These are phyloP conservation scores for Cistogaster globosa DNA, from an alignment of 2,888 invertebrate genomes.

Conservation along the genomic window DNA sequence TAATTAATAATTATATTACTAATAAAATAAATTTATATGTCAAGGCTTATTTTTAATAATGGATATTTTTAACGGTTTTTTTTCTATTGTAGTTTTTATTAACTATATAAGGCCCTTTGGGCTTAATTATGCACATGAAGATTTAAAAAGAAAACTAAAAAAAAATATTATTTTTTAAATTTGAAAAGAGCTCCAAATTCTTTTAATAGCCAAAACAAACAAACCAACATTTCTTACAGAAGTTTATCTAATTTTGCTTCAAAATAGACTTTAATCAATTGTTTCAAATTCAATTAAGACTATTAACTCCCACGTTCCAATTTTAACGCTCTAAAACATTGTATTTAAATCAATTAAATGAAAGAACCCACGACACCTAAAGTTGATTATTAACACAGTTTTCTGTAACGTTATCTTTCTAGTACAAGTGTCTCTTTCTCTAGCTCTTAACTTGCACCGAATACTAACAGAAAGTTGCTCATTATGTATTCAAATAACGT, in stretches of 20 bases:
- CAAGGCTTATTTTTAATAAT: too few species aligned
- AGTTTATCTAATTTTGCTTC: neutral
- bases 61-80: too few species aligned
- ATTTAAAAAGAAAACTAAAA: too few species aligned
- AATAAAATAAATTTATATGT: too few species aligned
- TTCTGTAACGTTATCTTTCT: constrained; percentile 73
- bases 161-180: too few species aligned
- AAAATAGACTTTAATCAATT: constrained; percentile 11
- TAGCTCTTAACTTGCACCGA: constrained; percentile 6
- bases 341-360: constrained; percentile 72
- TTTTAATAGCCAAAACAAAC: neutral
- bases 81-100: too few species aligned
- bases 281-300: constrained; percentile 34
- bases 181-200: neutral
- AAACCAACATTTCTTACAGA: neutral
- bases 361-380: constrained; percentile 72
- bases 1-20: too few species aligned
- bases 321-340: constrained; percentile 45
- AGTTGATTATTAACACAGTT: constrained; percentile 72
- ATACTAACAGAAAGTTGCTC: constrained; percentile 58
- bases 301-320: constrained; percentile 77
- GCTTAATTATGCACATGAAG: too few species aligned
- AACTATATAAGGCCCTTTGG: too few species aligned
- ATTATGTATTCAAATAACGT: constrained; percentile 77
- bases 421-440: constrained; percentile 38